Percentiles rank a stretch among this genome's conserved stretches.
Evolutionary conservation across 23 tunicate genomes (phyloP).

Genomic region (Styela clava): DNA sequence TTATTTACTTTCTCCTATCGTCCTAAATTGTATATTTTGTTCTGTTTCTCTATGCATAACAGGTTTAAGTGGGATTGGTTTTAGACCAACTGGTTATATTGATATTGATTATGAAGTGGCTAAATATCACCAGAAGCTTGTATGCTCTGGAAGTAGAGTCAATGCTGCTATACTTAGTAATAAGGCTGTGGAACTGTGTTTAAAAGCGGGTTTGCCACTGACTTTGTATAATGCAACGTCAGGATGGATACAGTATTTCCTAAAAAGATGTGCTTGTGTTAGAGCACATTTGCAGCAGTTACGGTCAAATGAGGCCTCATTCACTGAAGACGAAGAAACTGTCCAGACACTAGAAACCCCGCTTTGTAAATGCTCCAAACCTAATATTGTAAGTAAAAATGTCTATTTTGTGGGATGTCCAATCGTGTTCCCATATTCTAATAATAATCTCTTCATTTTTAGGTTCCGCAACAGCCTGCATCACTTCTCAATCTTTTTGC

Average conservation of each 20-base stretch:
- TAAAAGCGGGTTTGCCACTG: neutral
- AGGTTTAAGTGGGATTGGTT: neutral
- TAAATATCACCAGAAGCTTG: slow-evolving; percentile 14
- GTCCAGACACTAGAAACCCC: neutral
- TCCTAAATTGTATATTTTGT: too few species aligned
- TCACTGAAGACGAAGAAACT: neutral
- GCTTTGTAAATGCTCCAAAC: neutral
- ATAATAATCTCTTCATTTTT: neutral
- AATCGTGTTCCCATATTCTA: too few species aligned
- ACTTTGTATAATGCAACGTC: neutral
- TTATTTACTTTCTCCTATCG: neutral
- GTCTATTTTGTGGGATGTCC: too few species aligned
- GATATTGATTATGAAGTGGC: slow-evolving; percentile 8
- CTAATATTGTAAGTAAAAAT: neutral
- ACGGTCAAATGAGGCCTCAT: neutral
- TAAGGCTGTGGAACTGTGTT: neutral
- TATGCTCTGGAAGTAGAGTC: neutral
- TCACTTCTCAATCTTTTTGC: neutral
- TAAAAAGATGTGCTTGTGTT: neutral
- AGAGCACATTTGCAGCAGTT: neutral
- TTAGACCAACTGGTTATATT: neutral
- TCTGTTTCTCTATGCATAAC: neutral
- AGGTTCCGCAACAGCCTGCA: neutral
- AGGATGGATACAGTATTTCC: neutral
- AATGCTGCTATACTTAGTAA: neutral